These are phyloP conservation scores for Caenorhabditis sulstoni DNA, from an alignment of 2,888 invertebrate genomes.

Conservation along the genomic window DNA sequence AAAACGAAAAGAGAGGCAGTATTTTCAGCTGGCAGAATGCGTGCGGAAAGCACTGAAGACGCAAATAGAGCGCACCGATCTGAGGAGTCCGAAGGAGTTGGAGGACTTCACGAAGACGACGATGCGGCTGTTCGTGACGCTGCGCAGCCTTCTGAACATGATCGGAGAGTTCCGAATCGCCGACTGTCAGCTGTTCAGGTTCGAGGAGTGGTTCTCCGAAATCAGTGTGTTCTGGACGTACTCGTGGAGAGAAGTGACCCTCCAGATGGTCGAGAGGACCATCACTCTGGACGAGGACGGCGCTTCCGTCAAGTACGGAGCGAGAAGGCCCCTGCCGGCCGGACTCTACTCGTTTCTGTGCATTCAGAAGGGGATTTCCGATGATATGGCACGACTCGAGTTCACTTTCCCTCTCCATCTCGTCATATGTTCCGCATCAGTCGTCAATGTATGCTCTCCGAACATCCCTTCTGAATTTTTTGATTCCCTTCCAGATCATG, in stretches of 20 bases:
- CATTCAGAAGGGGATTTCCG: conserved; percentile 65
- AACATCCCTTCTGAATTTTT: too few species aligned
- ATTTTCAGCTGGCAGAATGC: conserved; percentile 34
- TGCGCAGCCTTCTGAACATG: conserved; percentile 33
- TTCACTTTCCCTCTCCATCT: conserved; percentile 52
- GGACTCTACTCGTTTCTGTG: conserved; percentile 67
- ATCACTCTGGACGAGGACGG: conserved; percentile 63
- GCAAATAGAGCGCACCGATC: conserved; percentile 35
- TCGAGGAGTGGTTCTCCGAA: conserved; percentile 63
- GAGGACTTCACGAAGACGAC: conserved; percentile 62
- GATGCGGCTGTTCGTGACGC: conserved; percentile 59
- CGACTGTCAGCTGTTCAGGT: conserved; percentile 37
- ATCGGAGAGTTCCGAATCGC: conserved; percentile 18
- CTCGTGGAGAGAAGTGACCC: conserved; percentile 62
- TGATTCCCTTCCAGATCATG: conserved; percentile 54
- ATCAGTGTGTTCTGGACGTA: conserved; percentile 65
- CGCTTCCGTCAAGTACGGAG: conserved; percentile 56
- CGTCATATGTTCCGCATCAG: conserved; percentile 54
- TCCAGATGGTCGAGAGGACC: conserved; percentile 61
- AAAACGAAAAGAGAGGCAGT: too few species aligned
- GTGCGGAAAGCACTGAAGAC: conserved; percentile 25
- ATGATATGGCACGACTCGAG: conserved; percentile 56
- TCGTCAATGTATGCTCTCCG: conserved; percentile 56
- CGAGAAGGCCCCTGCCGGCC: conserved; percentile 61
- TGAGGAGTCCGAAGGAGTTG: conserved; percentile 37